Conservation (phyloP, 2,888 invertebrate species). For the Augochlorella aurata region DNA sequence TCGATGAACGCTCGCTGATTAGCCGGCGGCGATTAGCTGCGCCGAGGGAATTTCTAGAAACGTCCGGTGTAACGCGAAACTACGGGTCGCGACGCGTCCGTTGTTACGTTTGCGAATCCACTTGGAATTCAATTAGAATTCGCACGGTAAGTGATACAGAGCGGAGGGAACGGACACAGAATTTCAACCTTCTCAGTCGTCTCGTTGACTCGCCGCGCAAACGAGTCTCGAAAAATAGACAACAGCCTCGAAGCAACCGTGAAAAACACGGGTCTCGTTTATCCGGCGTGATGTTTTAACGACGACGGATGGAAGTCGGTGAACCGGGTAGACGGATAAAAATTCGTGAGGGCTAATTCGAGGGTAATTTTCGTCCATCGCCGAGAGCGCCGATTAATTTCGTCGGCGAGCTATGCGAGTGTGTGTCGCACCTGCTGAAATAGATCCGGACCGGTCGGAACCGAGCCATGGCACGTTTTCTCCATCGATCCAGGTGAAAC, state of each 20-base stretch:
- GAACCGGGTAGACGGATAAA: neutral
- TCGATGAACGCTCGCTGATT: neutral
- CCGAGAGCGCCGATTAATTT: neutral
- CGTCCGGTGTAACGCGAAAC: slow-evolving; percentile 32
- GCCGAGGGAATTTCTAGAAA: slow-evolving; percentile 43
- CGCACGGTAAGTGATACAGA: slow-evolving; percentile 57
- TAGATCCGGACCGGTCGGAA: neutral
- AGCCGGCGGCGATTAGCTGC: neutral
- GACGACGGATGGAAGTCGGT: neutral
- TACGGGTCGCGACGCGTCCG: slow-evolving; percentile 24
- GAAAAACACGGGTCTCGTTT: neutral
- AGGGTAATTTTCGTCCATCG: slow-evolving; percentile 1
- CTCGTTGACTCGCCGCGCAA: neutral
- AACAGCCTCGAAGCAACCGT: neutral
- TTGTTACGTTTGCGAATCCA: slow-evolving; percentile 60
- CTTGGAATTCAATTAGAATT: slow-evolving; percentile 67
- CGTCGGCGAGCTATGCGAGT: neutral
- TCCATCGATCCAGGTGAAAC: slow-evolving; percentile 14
- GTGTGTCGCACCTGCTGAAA: neutral
- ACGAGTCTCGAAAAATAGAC: neutral
- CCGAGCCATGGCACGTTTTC: neutral
- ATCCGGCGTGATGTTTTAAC: too few relatives aligned
- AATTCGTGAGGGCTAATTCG: neutral
- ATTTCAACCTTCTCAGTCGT: slow-evolving; percentile 30
- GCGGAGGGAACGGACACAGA: neutral